Evolutionary conservation across 2,113 vertebrate genomes (phyloP), one percentile per base, ranked within the genome.

Genomic region (Emydocephalus ijimae): DNA sequence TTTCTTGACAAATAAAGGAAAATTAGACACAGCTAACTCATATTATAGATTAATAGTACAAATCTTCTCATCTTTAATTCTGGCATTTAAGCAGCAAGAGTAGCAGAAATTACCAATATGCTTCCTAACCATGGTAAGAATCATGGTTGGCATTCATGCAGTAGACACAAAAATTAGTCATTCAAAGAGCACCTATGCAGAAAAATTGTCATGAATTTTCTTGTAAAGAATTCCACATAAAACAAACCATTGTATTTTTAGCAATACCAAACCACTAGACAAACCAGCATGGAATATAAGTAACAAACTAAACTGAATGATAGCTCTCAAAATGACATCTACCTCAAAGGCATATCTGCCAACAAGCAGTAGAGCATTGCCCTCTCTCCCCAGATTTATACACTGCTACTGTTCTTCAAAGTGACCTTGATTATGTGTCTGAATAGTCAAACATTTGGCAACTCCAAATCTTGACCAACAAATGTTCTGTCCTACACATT

Each of bases 241-340:
- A 90, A 61, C 39, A 64, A 39, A 90, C 55, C 45, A 64, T 26
- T 61, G 7, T 61, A 92, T 90, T 90, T 90, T 29, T n/a, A 29
- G 45, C 55, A 61, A 24, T 61, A 90, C 85, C 69, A 86, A 92
- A 92, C 56, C n/a, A 92, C 4, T 21, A 15, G 39, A 43, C 88
- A 89, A 90, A 92, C 69, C 8, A 89, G 55, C 57, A 56, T 90
- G 69, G 74, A 90, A 85, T 92, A 45, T 26, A 89, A 90, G 43
- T 29, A 89, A 93, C 20, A 92, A 92, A 1, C 88, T 54, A 87
- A 91, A 91, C 85, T 94, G 93, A 95, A 95, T 87, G 95, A 95
- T 92, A 95, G 91, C 9, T 14, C 0, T 12, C 64, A 92, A 48
- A 91, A 95, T 43, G 93, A 96, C 87, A 93, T 96, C 52, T 90